phyloP scores from a whole-genome alignment of 2,113 vertebrate species.

The Eulemur rufifrons region DNA sequence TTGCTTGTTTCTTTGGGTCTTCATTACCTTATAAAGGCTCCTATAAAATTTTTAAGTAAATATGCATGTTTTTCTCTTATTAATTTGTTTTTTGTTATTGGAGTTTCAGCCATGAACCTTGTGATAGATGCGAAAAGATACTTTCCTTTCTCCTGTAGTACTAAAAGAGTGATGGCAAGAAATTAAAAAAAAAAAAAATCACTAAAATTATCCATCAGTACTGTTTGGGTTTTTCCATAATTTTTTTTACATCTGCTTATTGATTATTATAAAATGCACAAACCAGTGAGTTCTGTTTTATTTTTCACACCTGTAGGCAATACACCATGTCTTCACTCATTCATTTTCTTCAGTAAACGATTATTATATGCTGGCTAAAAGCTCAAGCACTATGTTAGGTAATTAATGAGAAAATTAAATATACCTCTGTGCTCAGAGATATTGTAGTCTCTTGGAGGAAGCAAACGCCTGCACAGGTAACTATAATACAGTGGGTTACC shows the following conservation, averaged over 20 bases:
- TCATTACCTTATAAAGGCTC: neutral
- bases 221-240: neutral
- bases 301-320: neutral
- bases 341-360: neutral
- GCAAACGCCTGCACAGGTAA: neutral
- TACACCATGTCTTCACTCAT: neutral
- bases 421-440: neutral
- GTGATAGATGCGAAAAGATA: neutral
- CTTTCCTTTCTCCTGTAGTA: neutral
- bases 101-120: neutral
- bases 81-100: neutral
- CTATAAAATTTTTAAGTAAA: neutral
- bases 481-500: neutral
- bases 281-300: neutral
- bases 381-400: neutral
- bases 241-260: neutral
- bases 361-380: neutral
- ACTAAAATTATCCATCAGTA: neutral
- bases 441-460: neutral
- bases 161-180: neutral
- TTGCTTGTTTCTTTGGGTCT: neutral
- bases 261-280: neutral
- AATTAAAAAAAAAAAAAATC: neutral
- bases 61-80: neutral
- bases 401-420: slow-evolving; percentile 20